Conservation (phyloP, 1,140 invertebrate genomes). For the Nasonia longicornis region DNA sequence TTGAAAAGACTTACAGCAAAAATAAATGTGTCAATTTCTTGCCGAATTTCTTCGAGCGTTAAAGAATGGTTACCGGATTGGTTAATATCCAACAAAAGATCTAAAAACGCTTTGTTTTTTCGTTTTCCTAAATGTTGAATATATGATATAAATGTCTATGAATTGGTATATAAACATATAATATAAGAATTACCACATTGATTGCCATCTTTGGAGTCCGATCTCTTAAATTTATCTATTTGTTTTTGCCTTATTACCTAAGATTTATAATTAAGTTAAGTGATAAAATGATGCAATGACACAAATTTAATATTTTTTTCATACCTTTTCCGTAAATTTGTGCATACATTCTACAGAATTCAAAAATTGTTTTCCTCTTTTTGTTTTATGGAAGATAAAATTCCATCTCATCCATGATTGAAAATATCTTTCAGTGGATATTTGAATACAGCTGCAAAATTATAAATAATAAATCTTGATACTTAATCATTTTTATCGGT, state of each 20-base stretch:
- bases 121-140: conserved; percentile 57
- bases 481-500: not conserved
- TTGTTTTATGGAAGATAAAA: conserved; percentile 51
- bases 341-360: conserved; percentile 56
- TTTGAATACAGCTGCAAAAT: conserved; percentile 28
- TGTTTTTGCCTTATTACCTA: conserved; percentile 50
- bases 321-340: conserved; percentile 56
- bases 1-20: conserved; percentile 73
- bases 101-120: conserved; percentile 74
- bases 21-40: conserved; percentile 84
- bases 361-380: conserved; percentile 53
- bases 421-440: conserved; percentile 51
- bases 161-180: not conserved
- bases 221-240: conserved; percentile 39
- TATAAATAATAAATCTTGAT: not conserved
- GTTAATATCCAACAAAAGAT: conserved; percentile 76
- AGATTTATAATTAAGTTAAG: not conserved
- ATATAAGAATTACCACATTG: conserved; percentile 35
- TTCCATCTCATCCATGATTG: conserved; percentile 56
- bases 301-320: not conserved
- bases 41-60: conserved; percentile 75
- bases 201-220: conserved; percentile 24
- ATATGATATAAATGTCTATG: not conserved
- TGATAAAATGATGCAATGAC: not conserved
- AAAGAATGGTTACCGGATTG: conserved; percentile 69